Evolutionary conservation across 2,113 vertebrate genomes (phyloP).

Genomic region (Elgaria multicarinata): DNA sequence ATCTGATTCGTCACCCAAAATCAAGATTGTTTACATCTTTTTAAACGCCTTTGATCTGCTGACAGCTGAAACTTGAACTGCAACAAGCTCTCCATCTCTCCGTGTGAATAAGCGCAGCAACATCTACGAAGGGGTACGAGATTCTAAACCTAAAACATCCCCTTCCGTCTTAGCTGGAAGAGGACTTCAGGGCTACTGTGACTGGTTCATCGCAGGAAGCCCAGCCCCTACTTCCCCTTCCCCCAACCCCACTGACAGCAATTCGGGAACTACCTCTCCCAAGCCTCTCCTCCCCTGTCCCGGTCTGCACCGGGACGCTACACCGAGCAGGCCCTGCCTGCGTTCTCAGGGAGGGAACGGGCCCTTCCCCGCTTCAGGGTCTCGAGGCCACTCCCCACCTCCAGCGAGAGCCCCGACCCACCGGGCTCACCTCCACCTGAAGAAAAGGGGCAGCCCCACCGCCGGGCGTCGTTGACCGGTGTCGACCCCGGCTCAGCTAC

Average conservation of each 20-base stretch:
- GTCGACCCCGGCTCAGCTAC: slow-evolving; percentile 40
- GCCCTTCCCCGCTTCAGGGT: neutral
- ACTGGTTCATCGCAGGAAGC: neutral
- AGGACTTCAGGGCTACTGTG: too few relatives aligned
- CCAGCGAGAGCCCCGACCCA: neutral
- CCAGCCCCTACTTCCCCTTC: neutral
- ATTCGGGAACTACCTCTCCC: neutral
- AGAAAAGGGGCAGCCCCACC: slow-evolving; percentile 39
- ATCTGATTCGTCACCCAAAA: too few relatives aligned
- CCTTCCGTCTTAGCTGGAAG: neutral
- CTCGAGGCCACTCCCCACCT: neutral
- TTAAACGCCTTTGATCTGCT: neutral
- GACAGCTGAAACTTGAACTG: neutral
- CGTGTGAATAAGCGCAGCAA: neutral
- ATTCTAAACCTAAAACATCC: neutral
- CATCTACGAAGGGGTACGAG: too few relatives aligned
- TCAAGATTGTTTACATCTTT: neutral
- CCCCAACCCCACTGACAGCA: neutral
- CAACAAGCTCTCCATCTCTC: neutral
- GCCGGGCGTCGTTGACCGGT: neutral
- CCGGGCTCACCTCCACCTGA: slow-evolving; percentile 65
- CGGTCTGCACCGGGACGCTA: neutral
- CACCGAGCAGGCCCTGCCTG: neutral
- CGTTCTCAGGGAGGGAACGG: neutral
- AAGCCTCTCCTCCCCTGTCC: neutral